Base-by-base conservation (phyloP, 2,797 vertebrate genomes). In the Acomys russatus region DNA sequence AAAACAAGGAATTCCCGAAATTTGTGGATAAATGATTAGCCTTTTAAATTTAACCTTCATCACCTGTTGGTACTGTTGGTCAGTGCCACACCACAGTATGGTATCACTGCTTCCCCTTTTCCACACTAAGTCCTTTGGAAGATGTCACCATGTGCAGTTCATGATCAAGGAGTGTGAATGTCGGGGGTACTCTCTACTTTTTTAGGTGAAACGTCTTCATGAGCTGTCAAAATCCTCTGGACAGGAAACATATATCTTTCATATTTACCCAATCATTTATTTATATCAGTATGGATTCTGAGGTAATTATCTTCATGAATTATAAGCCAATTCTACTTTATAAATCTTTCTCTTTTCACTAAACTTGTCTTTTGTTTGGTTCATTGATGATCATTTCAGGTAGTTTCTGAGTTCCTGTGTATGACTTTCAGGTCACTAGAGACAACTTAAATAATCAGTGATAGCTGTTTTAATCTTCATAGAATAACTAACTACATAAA, bases 251-350 rank as follows among this genome's bases (percentile, higher is more conserved):
- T 15, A 1, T 61, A n/a, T 83, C 33, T 85, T 89, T 59, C 51
- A 3, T 77, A 51, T 14, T 59, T 33, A 33, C 23, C 30, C 25
- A 59, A 9, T 64, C 3, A 54, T 38, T 94, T 91, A 70, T n/a
- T 92, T 91, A 63, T 17, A 12, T 71, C 44, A 79, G 22, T 68
- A 7, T 78, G 18, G 11, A 74, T 2, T 87, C 28, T 20, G 33
- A 22, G 44, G 14, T 85, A 61, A 59, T 94, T 82, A 88, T 71
- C 82, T 86, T 44, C 54, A 68, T 80, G 79, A 12, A 11, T 56
- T 96, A 23, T 54, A 92, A 88, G 64, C 23, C 4, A 30, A n/a
- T 56, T 15, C 33, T 80, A 61, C 35, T 82, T 94, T 88, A 74
- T 70, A 33, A 66, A 54, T 61, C 25, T 83, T 92, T 80, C 12